These are phyloP conservation scores for Entosphenus tridentatus DNA, from an alignment of 2,113 vertebrate genomes.

Conservation along the genomic window DNA sequence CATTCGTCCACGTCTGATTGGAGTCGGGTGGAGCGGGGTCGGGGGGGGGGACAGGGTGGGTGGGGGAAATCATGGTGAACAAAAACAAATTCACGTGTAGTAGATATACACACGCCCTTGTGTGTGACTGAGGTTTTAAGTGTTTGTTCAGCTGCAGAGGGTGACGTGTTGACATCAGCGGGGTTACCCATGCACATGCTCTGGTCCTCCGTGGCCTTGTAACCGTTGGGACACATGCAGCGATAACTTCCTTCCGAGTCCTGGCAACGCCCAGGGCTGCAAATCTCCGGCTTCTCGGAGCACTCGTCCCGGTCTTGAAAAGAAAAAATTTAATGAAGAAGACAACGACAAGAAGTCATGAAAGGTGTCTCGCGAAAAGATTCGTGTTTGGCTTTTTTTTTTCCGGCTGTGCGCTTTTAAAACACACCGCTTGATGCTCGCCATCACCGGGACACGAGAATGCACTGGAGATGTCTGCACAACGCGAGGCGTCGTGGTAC, in stretches of 20 bases:
- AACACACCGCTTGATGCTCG: no score
- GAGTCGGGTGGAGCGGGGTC: background rate
- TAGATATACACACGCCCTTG: slow-evolving; percentile 54
- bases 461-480: no score
- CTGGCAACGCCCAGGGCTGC: slow-evolving; percentile 60
- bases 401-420: no score
- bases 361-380: no score
- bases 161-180: no score
- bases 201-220: slow-evolving; percentile 48
- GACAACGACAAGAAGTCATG: no score
- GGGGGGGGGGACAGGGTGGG: background rate
- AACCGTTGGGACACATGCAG: slow-evolving; percentile 66
- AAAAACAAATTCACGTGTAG: background rate
- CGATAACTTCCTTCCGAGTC: slow-evolving; percentile 60
- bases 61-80: background rate
- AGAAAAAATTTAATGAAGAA: background rate
- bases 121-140: slow-evolving; percentile 45
- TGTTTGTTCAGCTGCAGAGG: no score
- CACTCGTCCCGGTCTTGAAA: slow-evolving; percentile 56
- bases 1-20: slow-evolving; percentile 58
- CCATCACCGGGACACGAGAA: no score
- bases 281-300: slow-evolving; percentile 55
- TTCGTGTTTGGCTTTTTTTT: no score
- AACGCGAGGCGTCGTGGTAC: no score
- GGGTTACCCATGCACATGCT: slow-evolving; percentile 72